Evolutionary conservation across 35 echinoderm and acorn worm species (phyloP), one percentile per base, ranked within the genome.

Genomic region (Holothuria glaberrima): DNA sequence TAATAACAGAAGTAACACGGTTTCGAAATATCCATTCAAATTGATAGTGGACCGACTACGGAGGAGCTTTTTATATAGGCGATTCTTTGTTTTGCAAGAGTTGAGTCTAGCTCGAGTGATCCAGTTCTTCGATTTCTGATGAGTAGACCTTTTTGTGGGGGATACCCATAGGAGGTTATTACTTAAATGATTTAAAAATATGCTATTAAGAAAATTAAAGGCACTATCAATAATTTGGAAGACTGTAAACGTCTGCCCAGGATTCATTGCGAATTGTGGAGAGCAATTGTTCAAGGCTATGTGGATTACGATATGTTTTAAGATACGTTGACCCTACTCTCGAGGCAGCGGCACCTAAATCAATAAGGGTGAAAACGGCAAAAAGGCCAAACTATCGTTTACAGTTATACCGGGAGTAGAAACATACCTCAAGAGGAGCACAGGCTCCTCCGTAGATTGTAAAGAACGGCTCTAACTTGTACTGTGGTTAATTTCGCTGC

Each of bases 11-110:
- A 66, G 63, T 66, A 66, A 66, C 12, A 66, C 63, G 63, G 28
- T 66, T 66, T 66, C 12, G 63, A 66, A 66, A 66, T 66, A 16
- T 19, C 21, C 63, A 19, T 66, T 66, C 63, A 66, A 66, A 66
- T 5, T 10, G 10, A 19, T 19, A 66, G 63, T 19, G 21, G 63
- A 66, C 63, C 63, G 0, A 66, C 63, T 66, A 16, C 63, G 63
- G 63, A 66, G 63, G 63, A 16, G 21, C 63, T 29, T 66, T 66
- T 66, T 66, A 19, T 16, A 66, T 21, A 17, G 21, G 21, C 63
- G 63, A 14, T 66, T 66, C 63, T 66, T 66, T 66, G 63, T 12
- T 66, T 66, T 66, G 63, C n/a, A n/a, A n/a, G n/a, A n/a, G n/a
- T n/a, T n/a, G n/a, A n/a, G n/a, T n/a, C n/a, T n/a, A n/a, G n/a